These are phyloP conservation scores for Osmerus mordax DNA, from an alignment of 2,113 vertebrate species.

Conservation along the genomic window DNA sequence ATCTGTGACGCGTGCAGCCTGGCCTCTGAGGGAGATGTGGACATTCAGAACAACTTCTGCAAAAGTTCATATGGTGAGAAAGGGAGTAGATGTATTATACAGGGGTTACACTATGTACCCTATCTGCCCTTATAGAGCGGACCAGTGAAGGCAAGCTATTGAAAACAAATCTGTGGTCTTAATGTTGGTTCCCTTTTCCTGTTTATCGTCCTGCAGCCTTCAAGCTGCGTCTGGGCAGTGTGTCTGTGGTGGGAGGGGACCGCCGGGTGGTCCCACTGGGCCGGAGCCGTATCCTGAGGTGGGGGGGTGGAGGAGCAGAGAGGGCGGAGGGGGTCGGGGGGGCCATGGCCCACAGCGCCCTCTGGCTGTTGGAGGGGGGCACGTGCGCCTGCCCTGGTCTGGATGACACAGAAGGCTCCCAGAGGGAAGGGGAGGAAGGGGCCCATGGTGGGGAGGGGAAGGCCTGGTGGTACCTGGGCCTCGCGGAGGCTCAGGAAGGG, in stretches of 20 bases:
- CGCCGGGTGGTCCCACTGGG: slow-evolving; percentile 65
- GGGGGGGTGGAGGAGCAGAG: slow-evolving; percentile 56
- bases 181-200: neutral
- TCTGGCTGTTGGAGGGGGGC: slow-evolving; percentile 71
- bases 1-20: slow-evolving; percentile 70
- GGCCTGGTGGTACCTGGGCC: slow-evolving; percentile 56
- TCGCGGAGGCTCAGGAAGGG: slow-evolving; percentile 63
- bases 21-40: slow-evolving; percentile 60
- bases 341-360: slow-evolving; percentile 58
- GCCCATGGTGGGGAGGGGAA: slow-evolving; percentile 26
- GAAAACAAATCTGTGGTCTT: neutral
- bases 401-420: slow-evolving; percentile 29
- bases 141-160: no score
- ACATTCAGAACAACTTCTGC: slow-evolving; percentile 70
- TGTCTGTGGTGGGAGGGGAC: slow-evolving; percentile 61
- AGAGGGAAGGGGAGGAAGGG: slow-evolving; percentile 5
- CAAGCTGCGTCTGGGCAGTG: slow-evolving; percentile 70
- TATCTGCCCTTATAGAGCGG: neutral
- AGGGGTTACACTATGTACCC: neutral
- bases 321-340: slow-evolving; percentile 59
- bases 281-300: slow-evolving; percentile 67
- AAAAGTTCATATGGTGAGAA: slow-evolving; percentile 68
- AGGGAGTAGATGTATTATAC: no score
- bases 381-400: slow-evolving; percentile 69
- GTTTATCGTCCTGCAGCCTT: slow-evolving; percentile 59